phyloP scores from a whole-genome alignment of 2,888 invertebrate species.

The Cataglyphis altisquamis region DNA sequence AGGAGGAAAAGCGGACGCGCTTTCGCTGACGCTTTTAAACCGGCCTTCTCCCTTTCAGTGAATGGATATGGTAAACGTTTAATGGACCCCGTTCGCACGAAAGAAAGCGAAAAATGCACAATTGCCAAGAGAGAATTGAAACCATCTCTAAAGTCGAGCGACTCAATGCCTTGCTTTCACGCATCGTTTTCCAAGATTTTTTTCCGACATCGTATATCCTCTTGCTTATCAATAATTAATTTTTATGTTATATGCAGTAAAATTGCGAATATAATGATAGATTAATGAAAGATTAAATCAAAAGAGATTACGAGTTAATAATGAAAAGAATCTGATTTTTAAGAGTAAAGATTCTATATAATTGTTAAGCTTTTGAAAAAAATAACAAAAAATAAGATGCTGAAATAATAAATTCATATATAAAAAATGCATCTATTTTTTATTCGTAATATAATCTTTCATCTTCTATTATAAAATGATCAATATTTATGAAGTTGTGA shows the following conservation, averaged over 20 bases:
- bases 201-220: not conserved
- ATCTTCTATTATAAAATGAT: conserved; percentile 1
- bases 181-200: not conserved
- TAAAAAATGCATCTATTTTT: not conserved
- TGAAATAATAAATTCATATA: not conserved
- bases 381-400: not conserved
- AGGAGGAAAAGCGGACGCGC: not conserved
- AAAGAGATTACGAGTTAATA: not conserved
- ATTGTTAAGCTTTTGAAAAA: not conserved
- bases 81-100: conserved; percentile 20
- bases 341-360: not conserved
- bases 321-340: not conserved
- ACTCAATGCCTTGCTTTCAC: conserved; percentile 10
- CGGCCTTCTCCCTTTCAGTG: conserved; percentile 19
- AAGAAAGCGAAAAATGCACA: conserved; percentile 38
- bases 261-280: not conserved
- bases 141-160: not conserved
- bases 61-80: conserved; percentile 24
- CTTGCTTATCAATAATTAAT: not conserved
- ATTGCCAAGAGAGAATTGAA: not conserved
- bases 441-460: not conserved
- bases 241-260: not conserved
- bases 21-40: conserved; percentile 16
- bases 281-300: not conserved
- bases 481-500: not conserved